A percentile compares a stretch with the other conserved stretches of the same genome.
These are phyloP conservation scores for Chlamydotis undulata DNA, from an alignment of 2,113 vertebrate species.

Conservation along the genomic window DNA sequence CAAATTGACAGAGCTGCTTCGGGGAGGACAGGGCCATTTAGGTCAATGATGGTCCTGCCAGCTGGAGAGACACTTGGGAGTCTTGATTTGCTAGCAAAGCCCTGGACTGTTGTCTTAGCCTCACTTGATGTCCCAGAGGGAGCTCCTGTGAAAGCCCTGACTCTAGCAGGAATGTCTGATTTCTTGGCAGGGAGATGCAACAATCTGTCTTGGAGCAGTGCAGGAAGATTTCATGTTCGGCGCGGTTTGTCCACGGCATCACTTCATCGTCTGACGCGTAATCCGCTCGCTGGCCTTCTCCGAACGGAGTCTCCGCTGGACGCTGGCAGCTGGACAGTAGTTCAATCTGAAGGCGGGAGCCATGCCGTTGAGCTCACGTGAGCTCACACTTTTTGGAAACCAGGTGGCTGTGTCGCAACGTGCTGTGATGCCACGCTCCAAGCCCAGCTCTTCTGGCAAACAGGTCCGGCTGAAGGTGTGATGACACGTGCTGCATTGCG, in stretches of 20 bases:
- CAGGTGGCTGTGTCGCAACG: fast-evolving
- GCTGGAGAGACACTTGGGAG: constrained; percentile 50
- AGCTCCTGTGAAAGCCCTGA: constrained; percentile 54
- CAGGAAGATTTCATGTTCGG: neutral
- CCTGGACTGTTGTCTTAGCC: constrained; percentile 59
- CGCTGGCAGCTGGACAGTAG: fast-evolving
- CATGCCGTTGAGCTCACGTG: neutral
- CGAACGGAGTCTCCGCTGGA: neutral
- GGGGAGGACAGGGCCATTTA: constrained; percentile 56
- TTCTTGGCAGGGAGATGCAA: constrained; percentile 41
- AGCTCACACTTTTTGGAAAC: neutral
- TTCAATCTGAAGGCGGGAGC: neutral
- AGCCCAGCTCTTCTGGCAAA: neutral
- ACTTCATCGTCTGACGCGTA: neutral
- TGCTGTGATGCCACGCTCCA: fast-evolving
- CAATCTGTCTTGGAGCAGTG: constrained; percentile 20
- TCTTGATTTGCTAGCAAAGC: constrained; percentile 49
- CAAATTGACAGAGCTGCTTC: constrained; percentile 59
- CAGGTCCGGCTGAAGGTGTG: fast-evolving
- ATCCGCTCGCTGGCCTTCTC: neutral
- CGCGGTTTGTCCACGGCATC: neutral
- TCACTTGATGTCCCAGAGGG: constrained; percentile 45
- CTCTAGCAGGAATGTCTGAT: constrained; percentile 46
- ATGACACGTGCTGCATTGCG: fast-evolving
- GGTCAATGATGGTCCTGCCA: constrained; percentile 59